A percentile compares a stretch with the other conserved stretches of the same genome.
phyloP scores from a whole-genome alignment of 2,888 invertebrate species.

The Pollenia labialis region DNA sequence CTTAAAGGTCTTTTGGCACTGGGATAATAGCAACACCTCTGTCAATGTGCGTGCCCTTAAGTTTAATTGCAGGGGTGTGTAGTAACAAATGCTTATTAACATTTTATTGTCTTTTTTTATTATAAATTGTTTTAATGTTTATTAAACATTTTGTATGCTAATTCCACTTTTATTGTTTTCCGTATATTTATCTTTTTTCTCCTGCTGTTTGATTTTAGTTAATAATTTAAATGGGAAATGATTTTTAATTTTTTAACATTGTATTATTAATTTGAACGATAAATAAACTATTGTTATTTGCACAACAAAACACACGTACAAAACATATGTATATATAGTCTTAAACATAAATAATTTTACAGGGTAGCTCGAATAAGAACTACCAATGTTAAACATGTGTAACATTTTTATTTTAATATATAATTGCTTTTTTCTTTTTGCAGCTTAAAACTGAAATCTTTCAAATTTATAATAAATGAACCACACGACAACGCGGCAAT shows the following conservation, averaged over 20 bases:
- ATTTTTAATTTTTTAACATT: slow-evolving; percentile 16
- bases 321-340: not conserved
- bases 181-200: not conserved
- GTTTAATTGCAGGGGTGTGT: slow-evolving; percentile 22
- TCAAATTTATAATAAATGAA: no score
- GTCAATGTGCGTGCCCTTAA: not conserved
- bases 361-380: no score
- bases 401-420: no score
- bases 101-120: slow-evolving; percentile 10
- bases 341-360: no score
- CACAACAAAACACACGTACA: not conserved
- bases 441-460: no score
- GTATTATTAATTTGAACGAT: not conserved
- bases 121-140: not conserved
- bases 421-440: no score
- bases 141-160: not conserved
- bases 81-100: slow-evolving; percentile 4
- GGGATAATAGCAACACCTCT: no score
- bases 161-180: slow-evolving; percentile 13
- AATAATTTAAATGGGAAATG: slow-evolving; percentile 20
- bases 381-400: no score
- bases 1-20: no score
- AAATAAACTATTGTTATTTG: slow-evolving; percentile 8
- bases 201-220: not conserved
- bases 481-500: no score